A percentile compares a stretch with the other conserved stretches of the same genome.
phyloP scores from a whole-genome alignment of 2,113 vertebrate genomes.

The Crotalus horridus region DNA sequence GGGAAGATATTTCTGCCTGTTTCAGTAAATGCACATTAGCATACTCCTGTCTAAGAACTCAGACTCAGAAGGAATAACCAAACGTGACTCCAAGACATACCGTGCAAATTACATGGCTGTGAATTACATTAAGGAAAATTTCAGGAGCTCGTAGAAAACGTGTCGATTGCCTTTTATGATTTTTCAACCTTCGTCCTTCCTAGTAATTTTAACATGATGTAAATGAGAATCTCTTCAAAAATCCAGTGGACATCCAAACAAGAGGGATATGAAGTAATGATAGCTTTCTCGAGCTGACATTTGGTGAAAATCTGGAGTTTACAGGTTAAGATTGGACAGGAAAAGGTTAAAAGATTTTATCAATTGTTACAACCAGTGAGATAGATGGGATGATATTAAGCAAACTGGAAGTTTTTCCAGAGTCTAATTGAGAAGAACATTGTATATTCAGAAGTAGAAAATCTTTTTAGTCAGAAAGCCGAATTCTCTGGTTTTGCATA shows the following conservation, averaged over 20 bases:
- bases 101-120: background rate
- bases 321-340: slow-evolving; percentile 16
- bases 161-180: background rate
- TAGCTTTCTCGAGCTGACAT: background rate
- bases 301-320: slow-evolving; percentile 29
- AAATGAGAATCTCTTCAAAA: slow-evolving; percentile 8
- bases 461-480: slow-evolving; percentile 12
- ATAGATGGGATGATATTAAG: background rate
- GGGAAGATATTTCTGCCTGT: background rate
- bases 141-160: slow-evolving; percentile 14
- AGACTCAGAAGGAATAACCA: background rate
- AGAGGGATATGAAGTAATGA: slow-evolving; percentile 47
- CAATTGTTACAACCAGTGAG: slow-evolving; percentile 13
- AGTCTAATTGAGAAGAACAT: slow-evolving; percentile 13
- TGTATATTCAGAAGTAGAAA: slow-evolving; percentile 16
- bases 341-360: slow-evolving; percentile 45
- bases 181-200: slow-evolving; percentile 6
- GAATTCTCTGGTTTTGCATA: background rate
- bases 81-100: background rate
- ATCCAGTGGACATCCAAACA: slow-evolving; percentile 35
- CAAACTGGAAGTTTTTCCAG: background rate
- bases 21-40: background rate
- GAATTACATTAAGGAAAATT: slow-evolving; percentile 37
- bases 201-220: background rate
- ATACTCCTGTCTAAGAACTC: background rate